Evolutionary conservation across 1,140 invertebrate species (phyloP), one percentile per base, ranked within the genome.

Genomic region (Macrotrachela quadricornifera): DNA sequence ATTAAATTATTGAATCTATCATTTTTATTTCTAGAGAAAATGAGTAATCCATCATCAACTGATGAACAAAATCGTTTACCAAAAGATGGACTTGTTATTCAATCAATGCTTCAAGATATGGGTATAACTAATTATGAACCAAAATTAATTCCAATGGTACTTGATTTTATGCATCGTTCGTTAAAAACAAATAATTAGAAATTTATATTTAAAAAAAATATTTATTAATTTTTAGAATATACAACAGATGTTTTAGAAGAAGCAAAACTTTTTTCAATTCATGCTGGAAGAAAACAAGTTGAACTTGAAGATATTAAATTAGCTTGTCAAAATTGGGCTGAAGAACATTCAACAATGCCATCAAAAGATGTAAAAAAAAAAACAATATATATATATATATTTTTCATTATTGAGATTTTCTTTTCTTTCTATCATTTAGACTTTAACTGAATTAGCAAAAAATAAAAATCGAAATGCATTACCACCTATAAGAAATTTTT

Each of bases 81-180:
- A 0, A 87, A 88, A 72, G 90, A 95, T 77, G 85, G 84, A 8
- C 82, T 86, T 70, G 85, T 94, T 45, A 85, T 84, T 9, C 82
- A 86, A 71, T 85, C 94, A 45, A 88, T 96, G 61, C 78, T 95
- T 68, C 88, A 88, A 71, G 90, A 96, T 68, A 80, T 90, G 70
- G 87, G 86, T 21, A 80, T 94, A 18, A 76, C 76, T 3, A 83
- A 90, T 52, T 91, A 88, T 63, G 90, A 95, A 60, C 86, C 86
- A 1, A 75, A 83, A 61, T 83, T 92, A 12, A 79, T 96, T 21
- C 86, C 88, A 69, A 87, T 92, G 67, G 74, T 96, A 59, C 73
- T 94, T 10, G 90, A 96, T 71, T 95, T 92, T 64, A 83, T 85
- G 0, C 92, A 91, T 64, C 74, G 84, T 82, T 75, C 74, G 77